These are phyloP conservation scores for Hyla sarda DNA, from an alignment of 2,113 vertebrate genomes.

Conservation along the genomic window DNA sequence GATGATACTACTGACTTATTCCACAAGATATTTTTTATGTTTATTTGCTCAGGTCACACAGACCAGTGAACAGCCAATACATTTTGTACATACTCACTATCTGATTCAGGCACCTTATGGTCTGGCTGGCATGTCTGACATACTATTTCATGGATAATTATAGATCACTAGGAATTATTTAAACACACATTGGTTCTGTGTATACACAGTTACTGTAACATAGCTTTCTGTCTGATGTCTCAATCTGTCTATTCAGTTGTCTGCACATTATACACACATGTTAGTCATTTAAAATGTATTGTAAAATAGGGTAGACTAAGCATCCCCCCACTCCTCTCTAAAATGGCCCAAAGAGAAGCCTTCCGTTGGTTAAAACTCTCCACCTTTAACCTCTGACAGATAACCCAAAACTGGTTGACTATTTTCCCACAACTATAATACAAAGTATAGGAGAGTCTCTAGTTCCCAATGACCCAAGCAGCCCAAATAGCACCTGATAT, in stretches of 20 bases:
- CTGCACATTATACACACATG: background rate
- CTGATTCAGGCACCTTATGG: background rate
- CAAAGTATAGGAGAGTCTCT: too few species aligned
- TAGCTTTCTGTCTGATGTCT: background rate
- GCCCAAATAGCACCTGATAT: too few species aligned
- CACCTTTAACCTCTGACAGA: too few species aligned
- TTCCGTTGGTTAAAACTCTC: too few species aligned
- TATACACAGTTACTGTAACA: background rate
- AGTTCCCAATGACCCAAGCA: too few species aligned
- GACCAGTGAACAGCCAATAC: background rate
- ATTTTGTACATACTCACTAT: background rate
- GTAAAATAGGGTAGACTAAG: too few species aligned
- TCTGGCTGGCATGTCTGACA: background rate
- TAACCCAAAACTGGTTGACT: too few species aligned
- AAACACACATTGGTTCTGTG: background rate
- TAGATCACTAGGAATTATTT: conserved; percentile 1
- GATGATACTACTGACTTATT: background rate
- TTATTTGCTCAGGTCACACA: background rate
- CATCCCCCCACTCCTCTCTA: too few species aligned
- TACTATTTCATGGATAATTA: background rate
- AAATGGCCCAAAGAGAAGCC: too few species aligned
- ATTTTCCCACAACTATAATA: too few species aligned
- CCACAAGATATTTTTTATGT: background rate
- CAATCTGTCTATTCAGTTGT: background rate
- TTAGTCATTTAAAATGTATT: too few species aligned